Conservation (phyloP, 2,888 invertebrate species). For the Torymus texanus region DNA sequence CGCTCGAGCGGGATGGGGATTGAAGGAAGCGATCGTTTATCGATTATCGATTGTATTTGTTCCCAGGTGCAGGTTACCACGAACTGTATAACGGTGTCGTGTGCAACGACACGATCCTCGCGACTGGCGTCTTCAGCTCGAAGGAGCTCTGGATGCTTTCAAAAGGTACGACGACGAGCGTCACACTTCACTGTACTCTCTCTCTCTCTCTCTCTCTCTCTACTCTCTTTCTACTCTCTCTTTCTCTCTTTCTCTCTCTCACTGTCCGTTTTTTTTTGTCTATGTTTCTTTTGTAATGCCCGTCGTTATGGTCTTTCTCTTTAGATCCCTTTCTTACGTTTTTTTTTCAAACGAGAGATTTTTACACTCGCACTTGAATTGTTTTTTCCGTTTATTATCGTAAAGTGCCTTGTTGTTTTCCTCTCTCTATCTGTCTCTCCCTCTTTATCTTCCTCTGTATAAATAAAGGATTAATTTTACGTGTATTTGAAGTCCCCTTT, state of each 20-base stretch:
- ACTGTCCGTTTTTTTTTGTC: background rate
- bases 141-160: slow-evolving; percentile 99
- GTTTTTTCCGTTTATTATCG: no score
- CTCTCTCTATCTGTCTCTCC: slow-evolving; percentile 11
- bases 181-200: slow-evolving; percentile 12
- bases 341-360: background rate
- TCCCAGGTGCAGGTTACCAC: slow-evolving; percentile 79
- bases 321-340: slow-evolving; percentile 9
- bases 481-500: no score
- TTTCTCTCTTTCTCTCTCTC: slow-evolving; percentile 38
- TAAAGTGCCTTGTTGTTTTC: background rate
- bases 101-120: slow-evolving; percentile 99
- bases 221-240: slow-evolving; percentile 37
- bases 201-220: slow-evolving; percentile 47
- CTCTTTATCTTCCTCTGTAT: background rate
- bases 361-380: no score
- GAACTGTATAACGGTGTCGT: slow-evolving; percentile 99
- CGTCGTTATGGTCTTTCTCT: background rate
- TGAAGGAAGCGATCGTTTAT: slow-evolving; percentile 56
- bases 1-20: background rate
- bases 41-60: slow-evolving; percentile 71
- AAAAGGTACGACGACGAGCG: slow-evolving; percentile 83
- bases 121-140: slow-evolving; percentile 99
- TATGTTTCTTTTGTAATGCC: no score
- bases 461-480: no score